These are phyloP conservation scores for Danio albolineatus DNA, from an alignment of 2,797 vertebrate genomes.

Conservation along the genomic window DNA sequence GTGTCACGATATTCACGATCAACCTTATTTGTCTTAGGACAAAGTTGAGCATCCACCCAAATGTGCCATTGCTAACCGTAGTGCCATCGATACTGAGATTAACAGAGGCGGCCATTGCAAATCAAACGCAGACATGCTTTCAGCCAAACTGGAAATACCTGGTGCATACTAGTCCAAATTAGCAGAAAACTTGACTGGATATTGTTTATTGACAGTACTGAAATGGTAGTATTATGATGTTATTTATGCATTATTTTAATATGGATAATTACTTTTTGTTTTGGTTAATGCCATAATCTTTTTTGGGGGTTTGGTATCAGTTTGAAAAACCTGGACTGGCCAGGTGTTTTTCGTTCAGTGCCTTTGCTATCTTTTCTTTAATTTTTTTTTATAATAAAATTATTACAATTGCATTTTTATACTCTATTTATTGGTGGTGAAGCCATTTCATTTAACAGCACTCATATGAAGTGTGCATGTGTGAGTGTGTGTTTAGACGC, in stretches of 20 bases:
- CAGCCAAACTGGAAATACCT: constrained; percentile 97
- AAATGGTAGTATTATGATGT: constrained; percentile 85
- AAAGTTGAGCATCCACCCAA: constrained; percentile 14
- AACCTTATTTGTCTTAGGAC: constrained; percentile 26
- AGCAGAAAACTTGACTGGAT: constrained; percentile 99
- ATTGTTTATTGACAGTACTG: constrained; percentile 87
- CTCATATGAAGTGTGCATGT: constrained; percentile 64
- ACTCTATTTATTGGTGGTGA: constrained; percentile 98
- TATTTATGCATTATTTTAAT: constrained; percentile 96
- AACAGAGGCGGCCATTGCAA: constrained; percentile 24
- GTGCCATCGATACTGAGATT: constrained; percentile 31
- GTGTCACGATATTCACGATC: constrained; percentile 37
- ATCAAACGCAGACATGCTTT: constrained; percentile 70
- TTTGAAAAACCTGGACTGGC: constrained; percentile 88
- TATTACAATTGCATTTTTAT: constrained; percentile 79
- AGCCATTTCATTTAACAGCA: constrained; percentile 90
- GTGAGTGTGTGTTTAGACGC: constrained; percentile 49
- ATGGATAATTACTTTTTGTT: constrained; percentile 82
- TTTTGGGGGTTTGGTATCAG: constrained; percentile 77
- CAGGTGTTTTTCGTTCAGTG: constrained; percentile 90
- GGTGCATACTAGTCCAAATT: constrained; percentile 88
- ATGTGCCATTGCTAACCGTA: constrained; percentile 46
- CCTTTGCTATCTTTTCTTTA: constrained; percentile 82
- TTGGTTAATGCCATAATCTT: constrained; percentile 86
- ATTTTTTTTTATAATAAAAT: constrained; percentile 69